These are phyloP conservation scores for Oenanthe melanoleuca DNA, from an alignment of 2,113 vertebrate genomes.

Conservation along the genomic window DNA sequence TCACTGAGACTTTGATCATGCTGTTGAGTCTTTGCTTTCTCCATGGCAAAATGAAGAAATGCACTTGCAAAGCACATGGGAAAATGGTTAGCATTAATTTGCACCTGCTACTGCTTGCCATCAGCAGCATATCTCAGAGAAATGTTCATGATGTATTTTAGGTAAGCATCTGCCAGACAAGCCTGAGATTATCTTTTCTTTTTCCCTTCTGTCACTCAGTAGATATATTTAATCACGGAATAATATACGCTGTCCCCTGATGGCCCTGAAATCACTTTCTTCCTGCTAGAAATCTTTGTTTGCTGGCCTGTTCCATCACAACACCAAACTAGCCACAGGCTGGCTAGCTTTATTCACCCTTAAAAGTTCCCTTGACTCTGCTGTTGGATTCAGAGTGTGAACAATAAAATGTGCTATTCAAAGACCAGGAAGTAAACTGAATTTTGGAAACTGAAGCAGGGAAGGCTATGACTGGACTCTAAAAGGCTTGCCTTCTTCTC, in stretches of 20 bases:
- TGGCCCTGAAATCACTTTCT: not conserved
- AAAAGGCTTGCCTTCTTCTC: not conserved
- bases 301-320: not conserved
- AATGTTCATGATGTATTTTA: not conserved
- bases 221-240: not conserved
- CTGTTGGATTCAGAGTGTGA: not conserved
- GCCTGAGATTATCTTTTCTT: not conserved
- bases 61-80: not conserved
- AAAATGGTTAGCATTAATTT: conserved; percentile 6
- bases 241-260: not conserved
- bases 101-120: not conserved
- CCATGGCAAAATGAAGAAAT: not conserved
- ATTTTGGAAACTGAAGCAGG: not conserved
- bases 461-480: not conserved
- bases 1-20: not conserved
- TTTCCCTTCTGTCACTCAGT: not conserved
- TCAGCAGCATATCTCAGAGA: not conserved
- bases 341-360: not conserved
- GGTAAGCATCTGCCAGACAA: conserved; percentile 4
- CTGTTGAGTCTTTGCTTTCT: not conserved
- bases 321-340: not conserved
- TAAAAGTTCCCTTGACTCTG: not conserved
- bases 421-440: not conserved
- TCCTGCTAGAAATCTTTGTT: not conserved
- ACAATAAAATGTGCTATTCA: not conserved